phyloP scores from a whole-genome alignment of 2,113 vertebrate species.

The Uria lomvia region DNA sequence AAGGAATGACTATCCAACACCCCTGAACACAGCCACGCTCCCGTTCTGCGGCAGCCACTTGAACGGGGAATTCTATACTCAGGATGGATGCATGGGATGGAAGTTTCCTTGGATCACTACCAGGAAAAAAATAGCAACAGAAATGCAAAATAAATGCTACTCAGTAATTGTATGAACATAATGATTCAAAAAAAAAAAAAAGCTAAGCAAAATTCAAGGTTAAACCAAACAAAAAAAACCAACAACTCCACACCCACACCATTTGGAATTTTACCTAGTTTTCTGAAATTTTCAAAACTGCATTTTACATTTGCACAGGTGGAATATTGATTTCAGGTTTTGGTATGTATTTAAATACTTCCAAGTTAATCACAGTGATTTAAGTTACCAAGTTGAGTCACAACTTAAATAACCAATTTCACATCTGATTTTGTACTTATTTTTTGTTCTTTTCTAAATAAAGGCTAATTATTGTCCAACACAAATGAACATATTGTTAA shows the following conservation, averaged over 20 bases:
- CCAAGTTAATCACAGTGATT: not conserved
- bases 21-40: rapidly evolving
- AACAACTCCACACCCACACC: not conserved
- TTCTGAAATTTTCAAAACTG: not conserved
- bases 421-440: not conserved
- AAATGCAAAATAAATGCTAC: not conserved
- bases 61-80: rapidly evolving
- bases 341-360: not conserved
- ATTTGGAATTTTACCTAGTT: not conserved
- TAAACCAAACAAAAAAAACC: not conserved
- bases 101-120: not conserved
- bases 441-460: not conserved
- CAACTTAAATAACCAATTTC: not conserved
- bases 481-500: not conserved
- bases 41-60: not conserved
- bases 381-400: not conserved
- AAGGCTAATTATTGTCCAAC: not conserved
- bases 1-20: not conserved
- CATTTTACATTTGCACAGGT: not conserved
- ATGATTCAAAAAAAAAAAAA: not conserved
- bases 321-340: not conserved
- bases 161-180: not conserved
- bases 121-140: not conserved
- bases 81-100: rapidly evolving
- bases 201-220: not conserved